Conservation (phyloP, 2,888 invertebrate genomes). For the Craniophora ligustri region DNA sequence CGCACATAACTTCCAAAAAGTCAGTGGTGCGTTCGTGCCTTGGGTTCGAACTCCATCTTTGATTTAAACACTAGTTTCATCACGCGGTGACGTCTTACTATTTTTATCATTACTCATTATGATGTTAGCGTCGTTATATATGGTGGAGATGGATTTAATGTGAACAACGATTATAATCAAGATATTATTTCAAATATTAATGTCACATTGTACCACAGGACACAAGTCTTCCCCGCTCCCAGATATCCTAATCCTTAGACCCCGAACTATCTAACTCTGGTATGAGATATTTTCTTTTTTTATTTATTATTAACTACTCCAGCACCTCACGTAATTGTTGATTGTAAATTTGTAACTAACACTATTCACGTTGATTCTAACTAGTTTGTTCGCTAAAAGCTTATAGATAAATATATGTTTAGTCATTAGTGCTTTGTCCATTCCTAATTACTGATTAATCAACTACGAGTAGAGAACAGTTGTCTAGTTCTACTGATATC, state of each 20-base stretch:
- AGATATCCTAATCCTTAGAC: conserved; percentile 45
- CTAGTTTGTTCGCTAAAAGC: conserved; percentile 60
- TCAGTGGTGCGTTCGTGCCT: too few relatives aligned
- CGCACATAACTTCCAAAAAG: too few relatives aligned
- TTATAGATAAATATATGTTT: conserved; percentile 47
- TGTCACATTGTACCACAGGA: conserved; percentile 32
- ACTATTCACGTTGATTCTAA: conserved; percentile 54
- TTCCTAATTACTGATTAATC: conserved; percentile 25
- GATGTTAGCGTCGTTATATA: too few relatives aligned
- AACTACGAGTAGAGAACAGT: conserved; percentile 31
- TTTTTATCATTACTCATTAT: too few relatives aligned
- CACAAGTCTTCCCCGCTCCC: conserved; percentile 42
- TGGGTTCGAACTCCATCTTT: too few relatives aligned
- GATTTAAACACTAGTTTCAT: too few relatives aligned
- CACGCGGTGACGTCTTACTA: too few relatives aligned
- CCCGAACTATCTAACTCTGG: conserved; percentile 51
- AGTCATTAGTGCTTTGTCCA: conserved; percentile 48
- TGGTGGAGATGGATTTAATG: too few relatives aligned
- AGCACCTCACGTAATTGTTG: conserved; percentile 51
- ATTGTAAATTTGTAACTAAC: conserved; percentile 62
- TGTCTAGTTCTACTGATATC: conserved; percentile 36
- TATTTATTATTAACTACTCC: conserved; percentile 44
- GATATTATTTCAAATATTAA: too few relatives aligned
- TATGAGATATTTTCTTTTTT: conserved; percentile 54
- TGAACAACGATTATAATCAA: too few relatives aligned